phyloP scores from a whole-genome alignment of 2,113 vertebrate genomes.

The Falcunculus frontatus region DNA sequence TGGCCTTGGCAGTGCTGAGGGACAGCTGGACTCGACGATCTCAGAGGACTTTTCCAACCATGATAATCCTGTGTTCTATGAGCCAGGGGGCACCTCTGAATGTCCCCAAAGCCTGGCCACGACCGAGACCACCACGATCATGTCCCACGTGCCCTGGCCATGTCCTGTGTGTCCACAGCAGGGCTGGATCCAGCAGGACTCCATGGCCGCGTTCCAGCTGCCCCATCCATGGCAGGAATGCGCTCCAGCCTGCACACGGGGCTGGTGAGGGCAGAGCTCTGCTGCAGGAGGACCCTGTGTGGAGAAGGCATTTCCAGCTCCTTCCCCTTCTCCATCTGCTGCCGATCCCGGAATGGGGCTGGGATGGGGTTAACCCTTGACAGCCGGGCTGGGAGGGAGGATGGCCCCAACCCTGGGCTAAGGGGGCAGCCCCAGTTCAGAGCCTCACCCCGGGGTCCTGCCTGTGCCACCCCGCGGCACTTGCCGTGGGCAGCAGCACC shows the following conservation, averaged over 20 bases:
- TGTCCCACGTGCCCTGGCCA: accelerated
- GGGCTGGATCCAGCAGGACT: not conserved
- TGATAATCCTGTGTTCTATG: no score
- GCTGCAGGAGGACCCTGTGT: not conserved
- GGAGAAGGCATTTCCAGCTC: not conserved
- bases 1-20: not conserved
- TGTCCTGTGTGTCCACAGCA: not conserved
- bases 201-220: accelerated
- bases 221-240: not conserved
- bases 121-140: accelerated
- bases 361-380: not conserved
- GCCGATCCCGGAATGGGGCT: not conserved
- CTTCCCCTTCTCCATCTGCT: not conserved
- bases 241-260: not conserved
- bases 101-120: not conserved
- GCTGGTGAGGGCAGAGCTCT: not conserved
- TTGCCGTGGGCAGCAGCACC: no score
- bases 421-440: not conserved
- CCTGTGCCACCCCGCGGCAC: not conserved
- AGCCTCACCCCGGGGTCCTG: not conserved
- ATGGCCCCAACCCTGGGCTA: not conserved
- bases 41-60: not conserved
- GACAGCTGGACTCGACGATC: accelerated
- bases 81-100: not conserved
- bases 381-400: no score